phyloP scores from a whole-genome alignment of 2,888 invertebrate species.

The Sceliomorpha sp. region DNA sequence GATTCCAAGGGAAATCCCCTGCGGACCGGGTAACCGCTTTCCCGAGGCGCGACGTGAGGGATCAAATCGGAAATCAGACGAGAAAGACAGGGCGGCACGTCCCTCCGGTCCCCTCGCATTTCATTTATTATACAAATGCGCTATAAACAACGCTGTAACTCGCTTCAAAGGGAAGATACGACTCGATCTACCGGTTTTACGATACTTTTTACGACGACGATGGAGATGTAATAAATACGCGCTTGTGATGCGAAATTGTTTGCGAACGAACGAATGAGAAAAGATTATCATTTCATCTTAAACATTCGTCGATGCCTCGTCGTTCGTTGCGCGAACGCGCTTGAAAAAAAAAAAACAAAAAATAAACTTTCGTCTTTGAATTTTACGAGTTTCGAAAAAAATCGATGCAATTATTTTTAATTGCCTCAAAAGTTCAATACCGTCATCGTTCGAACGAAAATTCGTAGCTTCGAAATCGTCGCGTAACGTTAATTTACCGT shows the following conservation, averaged over 20 bases:
- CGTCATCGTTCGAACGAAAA: too few species aligned
- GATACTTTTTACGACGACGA: constrained; percentile 19
- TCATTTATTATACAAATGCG: constrained; percentile 30
- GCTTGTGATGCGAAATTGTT: background rate
- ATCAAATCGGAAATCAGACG: constrained; percentile 13
- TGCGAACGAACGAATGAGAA: too few species aligned
- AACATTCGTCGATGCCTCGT: too few species aligned
- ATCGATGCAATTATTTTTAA: too few species aligned
- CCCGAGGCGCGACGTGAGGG: background rate
- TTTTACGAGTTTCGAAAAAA: too few species aligned
- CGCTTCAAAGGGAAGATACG: constrained; percentile 1
- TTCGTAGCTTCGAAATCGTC: too few species aligned
- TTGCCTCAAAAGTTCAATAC: too few species aligned
- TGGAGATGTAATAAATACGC: background rate
- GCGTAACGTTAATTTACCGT: too few species aligned
- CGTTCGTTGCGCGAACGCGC: too few species aligned
- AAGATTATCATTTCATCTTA: too few species aligned
- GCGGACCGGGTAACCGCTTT: constrained; percentile 11
- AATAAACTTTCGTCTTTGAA: too few species aligned
- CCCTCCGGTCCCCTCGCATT: background rate
- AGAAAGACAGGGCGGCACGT: background rate
- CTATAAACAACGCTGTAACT: constrained; percentile 41
- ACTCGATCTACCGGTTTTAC: constrained; percentile 6
- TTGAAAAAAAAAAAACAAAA: too few species aligned
- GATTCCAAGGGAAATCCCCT: constrained; percentile 20